These are phyloP conservation scores for Prenolepis imparis DNA, from an alignment of 2,888 invertebrate species.

Conservation along the genomic window DNA sequence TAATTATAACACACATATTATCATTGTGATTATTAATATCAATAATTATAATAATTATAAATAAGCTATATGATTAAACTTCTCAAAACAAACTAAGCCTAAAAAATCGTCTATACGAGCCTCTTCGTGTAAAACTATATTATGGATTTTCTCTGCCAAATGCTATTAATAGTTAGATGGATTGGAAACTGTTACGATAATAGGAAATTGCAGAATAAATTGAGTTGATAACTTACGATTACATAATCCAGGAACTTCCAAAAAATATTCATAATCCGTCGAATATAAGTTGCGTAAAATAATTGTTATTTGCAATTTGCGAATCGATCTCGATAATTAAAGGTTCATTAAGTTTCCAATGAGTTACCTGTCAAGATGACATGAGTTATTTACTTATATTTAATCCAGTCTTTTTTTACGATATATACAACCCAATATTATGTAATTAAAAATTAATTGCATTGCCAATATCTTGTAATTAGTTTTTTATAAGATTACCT, in stretches of 20 bases:
- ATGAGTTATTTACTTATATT: conserved; percentile 33
- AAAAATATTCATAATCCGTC: conserved; percentile 6
- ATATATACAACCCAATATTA: neutral
- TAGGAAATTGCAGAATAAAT: conserved; percentile 69
- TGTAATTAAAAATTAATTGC: conserved; percentile 28
- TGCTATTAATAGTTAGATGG: conserved; percentile 76
- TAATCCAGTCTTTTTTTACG: conserved; percentile 8
- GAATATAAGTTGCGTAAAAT: conserved; percentile 8
- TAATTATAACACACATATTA: neutral
- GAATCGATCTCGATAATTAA: neutral
- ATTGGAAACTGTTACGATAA: conserved; percentile 75
- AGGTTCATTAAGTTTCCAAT: neutral
- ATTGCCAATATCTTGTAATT: neutral
- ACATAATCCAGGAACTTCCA: neutral
- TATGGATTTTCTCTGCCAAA: conserved; percentile 74
- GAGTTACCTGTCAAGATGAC: neutral
- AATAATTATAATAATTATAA: neutral
- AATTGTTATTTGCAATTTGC: neutral
- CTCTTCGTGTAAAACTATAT: conserved; percentile 51
- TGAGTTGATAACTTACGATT: neutral
- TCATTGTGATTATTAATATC: neutral
- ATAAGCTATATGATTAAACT: neutral
- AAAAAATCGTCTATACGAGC: conserved; percentile 55
- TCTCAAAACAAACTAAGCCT: neutral
- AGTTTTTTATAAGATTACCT: conserved; percentile 21